Evolutionary conservation across 2,113 vertebrate species (phyloP).

Genomic region (Urocolius indicus): DNA sequence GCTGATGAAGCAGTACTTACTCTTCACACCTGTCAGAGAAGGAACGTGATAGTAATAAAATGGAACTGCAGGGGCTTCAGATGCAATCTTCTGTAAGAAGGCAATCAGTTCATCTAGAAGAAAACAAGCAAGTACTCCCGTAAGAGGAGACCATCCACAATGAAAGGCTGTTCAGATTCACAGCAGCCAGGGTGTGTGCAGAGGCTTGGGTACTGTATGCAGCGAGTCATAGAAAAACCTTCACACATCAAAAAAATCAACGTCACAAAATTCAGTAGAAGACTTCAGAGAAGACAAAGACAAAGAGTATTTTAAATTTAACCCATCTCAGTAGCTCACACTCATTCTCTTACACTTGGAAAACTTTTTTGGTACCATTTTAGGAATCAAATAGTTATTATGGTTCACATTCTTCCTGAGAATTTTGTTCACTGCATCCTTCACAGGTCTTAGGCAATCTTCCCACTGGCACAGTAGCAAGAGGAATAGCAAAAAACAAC

Average conservation of each 20-base stretch:
- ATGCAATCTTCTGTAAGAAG: slow-evolving; percentile 86
- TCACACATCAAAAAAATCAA: not conserved
- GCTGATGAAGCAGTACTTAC: slow-evolving; percentile 77
- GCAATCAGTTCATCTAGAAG: slow-evolving; percentile 81
- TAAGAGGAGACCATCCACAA: not conserved
- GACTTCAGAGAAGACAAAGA: not conserved
- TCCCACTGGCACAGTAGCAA: not conserved
- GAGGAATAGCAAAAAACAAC: not conserved
- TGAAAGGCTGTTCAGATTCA: not conserved
- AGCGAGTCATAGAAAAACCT: not conserved
- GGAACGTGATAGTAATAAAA: slow-evolving; percentile 97
- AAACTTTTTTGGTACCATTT: not conserved
- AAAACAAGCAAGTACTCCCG: not conserved
- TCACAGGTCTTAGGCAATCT: not conserved
- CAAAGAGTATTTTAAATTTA: not conserved
- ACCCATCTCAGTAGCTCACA: not conserved
- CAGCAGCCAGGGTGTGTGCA: not conserved
- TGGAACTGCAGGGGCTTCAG: slow-evolving; percentile 83
- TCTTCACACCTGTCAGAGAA: slow-evolving; percentile 83
- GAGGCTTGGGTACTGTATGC: not conserved
- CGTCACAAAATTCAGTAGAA: not conserved
- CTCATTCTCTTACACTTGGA: not conserved
- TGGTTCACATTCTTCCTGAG: not conserved
- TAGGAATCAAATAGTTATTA: not conserved
- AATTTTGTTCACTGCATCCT: not conserved